Evolutionary conservation across 2,113 vertebrate genomes (phyloP).

Genomic region (Toxotes chatareus): DNA sequence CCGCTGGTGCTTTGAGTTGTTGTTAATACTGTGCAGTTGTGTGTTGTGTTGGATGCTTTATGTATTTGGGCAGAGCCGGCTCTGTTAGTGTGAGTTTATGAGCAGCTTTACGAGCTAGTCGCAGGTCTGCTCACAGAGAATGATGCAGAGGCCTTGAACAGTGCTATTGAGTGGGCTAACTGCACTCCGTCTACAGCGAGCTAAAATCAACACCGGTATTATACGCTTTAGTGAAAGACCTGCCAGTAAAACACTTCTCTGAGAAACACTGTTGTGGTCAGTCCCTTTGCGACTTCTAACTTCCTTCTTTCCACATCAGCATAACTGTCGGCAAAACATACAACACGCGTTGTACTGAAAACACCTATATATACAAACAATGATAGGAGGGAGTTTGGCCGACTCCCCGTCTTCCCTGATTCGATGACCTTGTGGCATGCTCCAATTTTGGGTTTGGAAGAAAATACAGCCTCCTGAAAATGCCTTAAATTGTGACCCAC

Average conservation of each 20-base stretch:
- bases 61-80: conserved; percentile 54
- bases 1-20: conserved; percentile 4
- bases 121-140: conserved; percentile 67
- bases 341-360: not conserved
- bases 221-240: conserved; percentile 75
- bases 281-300: conserved; percentile 51
- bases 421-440: conserved; percentile 12
- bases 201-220: conserved; percentile 83
- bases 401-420: conserved; percentile 33
- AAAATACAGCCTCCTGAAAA: conserved; percentile 41
- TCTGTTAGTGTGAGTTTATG: conserved; percentile 73
- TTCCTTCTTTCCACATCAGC: conserved; percentile 30
- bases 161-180: conserved; percentile 74
- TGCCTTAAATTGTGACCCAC: conserved; percentile 65
- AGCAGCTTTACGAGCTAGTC: conserved; percentile 76
- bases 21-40: conserved; percentile 28
- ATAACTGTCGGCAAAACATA: conserved; percentile 22
- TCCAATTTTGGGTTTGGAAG: conserved; percentile 46
- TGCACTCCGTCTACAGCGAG: conserved; percentile 61
- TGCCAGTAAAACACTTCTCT: conserved; percentile 73
- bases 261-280: conserved; percentile 50
- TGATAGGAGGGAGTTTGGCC: conserved; percentile 4
- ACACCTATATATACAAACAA: not conserved
- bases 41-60: conserved; percentile 54
- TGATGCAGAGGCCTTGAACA: conserved; percentile 75